A percentile compares a stretch with the other conserved stretches of the same genome.
Conservation (phyloP, 2,888 invertebrate genomes). For the Eurois occulta region DNA sequence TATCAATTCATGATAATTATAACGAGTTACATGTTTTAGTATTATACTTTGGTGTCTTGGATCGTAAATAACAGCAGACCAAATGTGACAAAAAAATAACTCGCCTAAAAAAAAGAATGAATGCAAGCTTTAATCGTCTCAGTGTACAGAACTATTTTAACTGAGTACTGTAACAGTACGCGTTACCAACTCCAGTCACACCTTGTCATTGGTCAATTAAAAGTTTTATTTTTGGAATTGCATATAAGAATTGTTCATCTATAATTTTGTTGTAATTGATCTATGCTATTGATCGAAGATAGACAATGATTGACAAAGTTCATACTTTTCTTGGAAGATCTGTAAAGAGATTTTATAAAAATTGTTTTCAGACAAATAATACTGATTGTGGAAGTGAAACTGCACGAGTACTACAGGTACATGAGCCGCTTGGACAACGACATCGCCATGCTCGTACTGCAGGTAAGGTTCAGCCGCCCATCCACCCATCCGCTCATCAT, state of each 20-base stretch:
- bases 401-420: constrained; percentile 81
- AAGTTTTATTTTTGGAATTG: neutral
- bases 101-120: neutral
- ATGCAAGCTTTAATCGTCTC: neutral
- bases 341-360: neutral
- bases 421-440: constrained; percentile 79
- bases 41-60: neutral
- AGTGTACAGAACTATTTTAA: neutral
- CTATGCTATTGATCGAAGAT: neutral
- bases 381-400: constrained; percentile 76
- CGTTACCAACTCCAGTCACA: neutral
- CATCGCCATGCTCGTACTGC: constrained; percentile 80
- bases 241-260: neutral
- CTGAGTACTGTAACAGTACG: neutral
- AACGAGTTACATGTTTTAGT: neutral
- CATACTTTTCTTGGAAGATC: neutral
- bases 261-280: neutral
- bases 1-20: constrained; percentile 1
- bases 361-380: constrained; percentile 77
- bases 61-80: neutral
- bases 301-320: neutral
- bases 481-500: neutral
- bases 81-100: too few relatives aligned
- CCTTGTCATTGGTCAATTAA: neutral
- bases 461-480: constrained; percentile 69